Evolutionary conservation across 2,888 invertebrate species (phyloP).

Genomic region (Schizaphis graminum): DNA sequence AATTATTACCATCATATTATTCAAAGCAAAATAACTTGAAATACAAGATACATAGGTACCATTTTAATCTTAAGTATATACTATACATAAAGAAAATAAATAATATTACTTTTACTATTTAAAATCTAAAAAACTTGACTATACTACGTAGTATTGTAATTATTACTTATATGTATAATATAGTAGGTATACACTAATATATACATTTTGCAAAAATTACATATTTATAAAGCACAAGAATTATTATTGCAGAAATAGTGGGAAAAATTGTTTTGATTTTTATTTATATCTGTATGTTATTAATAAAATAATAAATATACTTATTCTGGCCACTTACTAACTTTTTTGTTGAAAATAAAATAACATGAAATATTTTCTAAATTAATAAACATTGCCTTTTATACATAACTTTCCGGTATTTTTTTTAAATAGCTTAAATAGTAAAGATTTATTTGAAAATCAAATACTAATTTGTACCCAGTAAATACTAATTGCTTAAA

Average conservation of each 20-base stretch:
- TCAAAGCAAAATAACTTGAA: neutral
- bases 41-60: neutral
- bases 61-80: neutral
- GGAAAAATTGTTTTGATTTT: neutral
- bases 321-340: neutral
- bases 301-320: neutral
- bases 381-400: neutral
- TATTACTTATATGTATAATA: too few species aligned
- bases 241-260: neutral
- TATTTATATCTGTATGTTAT: neutral
- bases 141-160: neutral
- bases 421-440: neutral
- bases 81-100: neutral
- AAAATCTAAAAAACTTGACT: neutral
- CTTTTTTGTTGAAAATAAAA: neutral
- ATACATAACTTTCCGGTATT: neutral
- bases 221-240: neutral
- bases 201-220: too few species aligned
- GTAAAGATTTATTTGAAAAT: neutral
- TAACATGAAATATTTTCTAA: neutral
- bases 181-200: too few species aligned
- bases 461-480: neutral
- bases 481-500: neutral
- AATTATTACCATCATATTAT: neutral
- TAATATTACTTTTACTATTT: neutral